Percentiles rank a stretch among this genome's conserved stretches.
Evolutionary conservation across 2,888 invertebrate species (phyloP).

Genomic region (Galeruca laticollis): DNA sequence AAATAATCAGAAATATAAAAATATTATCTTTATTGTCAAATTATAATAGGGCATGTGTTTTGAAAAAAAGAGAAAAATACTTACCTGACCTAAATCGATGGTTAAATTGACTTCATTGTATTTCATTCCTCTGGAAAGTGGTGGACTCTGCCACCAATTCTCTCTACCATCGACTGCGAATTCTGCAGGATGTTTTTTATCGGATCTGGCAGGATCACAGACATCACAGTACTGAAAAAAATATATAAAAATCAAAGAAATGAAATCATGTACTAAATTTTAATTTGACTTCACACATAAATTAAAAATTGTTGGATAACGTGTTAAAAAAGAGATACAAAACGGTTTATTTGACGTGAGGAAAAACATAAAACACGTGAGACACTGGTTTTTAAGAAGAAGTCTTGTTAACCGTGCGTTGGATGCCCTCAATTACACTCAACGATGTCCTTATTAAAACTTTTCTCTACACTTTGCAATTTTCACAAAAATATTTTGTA

Average conservation of each 20-base stretch:
- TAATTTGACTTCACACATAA: too few species aligned
- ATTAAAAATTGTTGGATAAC: too few species aligned
- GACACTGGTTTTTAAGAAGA: too few species aligned
- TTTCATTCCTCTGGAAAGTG: constrained; percentile 94
- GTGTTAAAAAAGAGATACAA: too few species aligned
- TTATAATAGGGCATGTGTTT: not conserved
- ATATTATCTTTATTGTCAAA: not conserved
- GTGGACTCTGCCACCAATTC: constrained; percentile 99
- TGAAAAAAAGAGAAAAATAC: constrained; percentile 48
- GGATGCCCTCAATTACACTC: too few species aligned
- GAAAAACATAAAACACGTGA: too few species aligned
- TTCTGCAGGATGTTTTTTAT: constrained; percentile 88
- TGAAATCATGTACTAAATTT: too few species aligned
- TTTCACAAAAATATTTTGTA: too few species aligned
- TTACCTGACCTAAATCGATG: constrained; percentile 96
- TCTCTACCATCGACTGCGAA: constrained; percentile 96
- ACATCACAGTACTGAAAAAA: constrained; percentile 87
- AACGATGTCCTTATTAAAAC: too few species aligned
- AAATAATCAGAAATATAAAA: not conserved
- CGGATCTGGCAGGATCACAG: constrained; percentile 82
- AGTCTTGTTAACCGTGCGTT: too few species aligned
- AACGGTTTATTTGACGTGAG: too few species aligned
- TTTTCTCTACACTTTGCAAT: too few species aligned
- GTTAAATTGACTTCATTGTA: constrained; percentile 98
- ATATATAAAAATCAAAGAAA: constrained; percentile 34